Conservation (phyloP, 2,888 invertebrate genomes). For the Argyresthia goedartella region DNA sequence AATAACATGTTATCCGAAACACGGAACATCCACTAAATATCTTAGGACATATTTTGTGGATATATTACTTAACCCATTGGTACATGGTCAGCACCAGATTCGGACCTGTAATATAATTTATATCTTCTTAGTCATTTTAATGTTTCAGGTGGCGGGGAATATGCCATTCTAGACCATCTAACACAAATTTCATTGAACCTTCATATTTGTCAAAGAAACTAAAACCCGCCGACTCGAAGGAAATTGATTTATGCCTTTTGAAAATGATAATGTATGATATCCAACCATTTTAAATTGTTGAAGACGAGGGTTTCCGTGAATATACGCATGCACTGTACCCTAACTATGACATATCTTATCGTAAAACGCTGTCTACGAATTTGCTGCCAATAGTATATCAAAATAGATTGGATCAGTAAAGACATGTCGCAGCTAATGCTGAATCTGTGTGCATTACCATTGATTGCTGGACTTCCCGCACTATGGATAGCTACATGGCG, state of each 20-base stretch:
- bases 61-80: too few species aligned
- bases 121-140: too few species aligned
- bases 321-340: conserved; percentile 6
- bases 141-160: too few species aligned
- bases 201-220: too few species aligned
- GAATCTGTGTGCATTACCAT: not conserved
- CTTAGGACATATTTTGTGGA: too few species aligned
- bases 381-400: conserved; percentile 3
- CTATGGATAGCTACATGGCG: not conserved
- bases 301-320: conserved; percentile 6
- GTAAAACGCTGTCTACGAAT: conserved; percentile 4
- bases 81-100: too few species aligned
- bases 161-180: too few species aligned
- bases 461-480: not conserved
- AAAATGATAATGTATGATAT: conserved; percentile 7
- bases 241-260: conserved; percentile 6
- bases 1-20: too few species aligned
- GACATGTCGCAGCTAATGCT: not conserved
- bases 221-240: not conserved
- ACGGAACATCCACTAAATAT: too few species aligned
- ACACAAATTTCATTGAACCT: too few species aligned
- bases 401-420: conserved; percentile 2
- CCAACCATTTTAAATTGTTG: conserved; percentile 8
- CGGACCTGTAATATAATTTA: too few species aligned
- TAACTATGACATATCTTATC: conserved; percentile 1